These are phyloP conservation scores for Willisornis vidua DNA, from an alignment of 2,113 vertebrate species.

Conservation along the genomic window DNA sequence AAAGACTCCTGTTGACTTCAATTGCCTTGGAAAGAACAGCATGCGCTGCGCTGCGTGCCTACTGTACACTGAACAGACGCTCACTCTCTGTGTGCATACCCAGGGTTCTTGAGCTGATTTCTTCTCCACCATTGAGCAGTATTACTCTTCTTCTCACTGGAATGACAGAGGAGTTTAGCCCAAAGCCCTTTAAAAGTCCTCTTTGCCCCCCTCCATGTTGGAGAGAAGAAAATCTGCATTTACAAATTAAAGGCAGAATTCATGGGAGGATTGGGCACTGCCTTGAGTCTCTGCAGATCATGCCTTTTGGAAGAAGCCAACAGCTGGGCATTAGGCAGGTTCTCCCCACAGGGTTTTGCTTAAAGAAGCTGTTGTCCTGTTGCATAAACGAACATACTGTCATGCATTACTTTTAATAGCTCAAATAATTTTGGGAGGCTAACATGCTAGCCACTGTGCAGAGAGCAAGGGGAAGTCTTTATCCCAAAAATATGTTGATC, in stretches of 20 bases:
- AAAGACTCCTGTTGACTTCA: slow-evolving; percentile 6
- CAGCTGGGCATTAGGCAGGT: not conserved
- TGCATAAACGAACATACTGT: not conserved
- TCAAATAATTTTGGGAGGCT: not conserved
- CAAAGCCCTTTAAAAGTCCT: not conserved
- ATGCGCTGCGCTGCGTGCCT: not conserved
- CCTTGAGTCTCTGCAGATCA: not conserved
- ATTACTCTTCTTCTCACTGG: not conserved
- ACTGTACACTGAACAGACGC: not conserved
- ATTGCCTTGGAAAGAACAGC: not conserved
- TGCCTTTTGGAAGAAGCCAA: not conserved
- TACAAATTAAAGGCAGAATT: not conserved
- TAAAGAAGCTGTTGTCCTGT: not conserved
- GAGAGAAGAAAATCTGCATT: not conserved
- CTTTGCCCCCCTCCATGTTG: not conserved
- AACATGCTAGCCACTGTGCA: not conserved
- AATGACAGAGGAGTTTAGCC: not conserved
- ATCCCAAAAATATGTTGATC: not conserved
- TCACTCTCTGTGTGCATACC: not conserved
- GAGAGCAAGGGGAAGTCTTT: not conserved
- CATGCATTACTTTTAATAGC: not conserved
- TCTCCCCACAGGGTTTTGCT: not conserved
- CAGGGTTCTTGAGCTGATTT: not conserved
- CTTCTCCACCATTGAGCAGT: not conserved
- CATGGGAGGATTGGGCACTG: not conserved